A percentile compares a stretch with the other conserved stretches of the same genome.
Conservation (phyloP, 2,113 vertebrate genomes). For the Mirza zaza region DNA sequence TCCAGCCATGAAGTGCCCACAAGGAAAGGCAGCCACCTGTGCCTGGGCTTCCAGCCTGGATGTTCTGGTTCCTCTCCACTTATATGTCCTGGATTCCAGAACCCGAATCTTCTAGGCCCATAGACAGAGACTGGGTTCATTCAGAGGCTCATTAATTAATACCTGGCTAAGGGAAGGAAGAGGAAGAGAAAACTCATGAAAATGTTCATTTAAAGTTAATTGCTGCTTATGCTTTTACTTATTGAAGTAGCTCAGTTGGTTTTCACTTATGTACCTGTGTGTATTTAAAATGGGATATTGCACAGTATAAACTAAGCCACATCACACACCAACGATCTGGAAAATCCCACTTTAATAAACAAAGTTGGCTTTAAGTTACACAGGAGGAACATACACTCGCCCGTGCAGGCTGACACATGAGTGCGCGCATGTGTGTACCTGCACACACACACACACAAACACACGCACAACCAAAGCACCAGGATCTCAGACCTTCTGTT, state of each 20-base stretch:
- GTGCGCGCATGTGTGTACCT: neutral
- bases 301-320: conserved; percentile 74
- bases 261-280: conserved; percentile 67
- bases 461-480: neutral
- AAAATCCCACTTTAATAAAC: conserved; percentile 83
- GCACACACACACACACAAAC: too few species aligned
- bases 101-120: neutral
- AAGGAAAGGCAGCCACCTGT: neutral
- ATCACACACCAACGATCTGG: conserved; percentile 79
- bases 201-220: conserved; percentile 71
- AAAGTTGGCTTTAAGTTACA: conserved; percentile 84
- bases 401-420: fast-evolving
- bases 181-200: conserved; percentile 27
- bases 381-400: conserved; percentile 32
- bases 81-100: neutral
- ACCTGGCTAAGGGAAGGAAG: conserved; percentile 26
- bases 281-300: conserved; percentile 78
- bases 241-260: conserved; percentile 73
- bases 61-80: neutral
- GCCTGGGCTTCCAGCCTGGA: neutral
- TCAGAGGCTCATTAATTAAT: conserved; percentile 36
- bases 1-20: too few species aligned
- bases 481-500: conserved; percentile 68
- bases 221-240: conserved; percentile 55
- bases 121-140: neutral